Percentiles rank a stretch among this genome's conserved stretches.
phyloP scores from a whole-genome alignment of 2,888 invertebrate genomes.

The Ferrisia virgata region DNA sequence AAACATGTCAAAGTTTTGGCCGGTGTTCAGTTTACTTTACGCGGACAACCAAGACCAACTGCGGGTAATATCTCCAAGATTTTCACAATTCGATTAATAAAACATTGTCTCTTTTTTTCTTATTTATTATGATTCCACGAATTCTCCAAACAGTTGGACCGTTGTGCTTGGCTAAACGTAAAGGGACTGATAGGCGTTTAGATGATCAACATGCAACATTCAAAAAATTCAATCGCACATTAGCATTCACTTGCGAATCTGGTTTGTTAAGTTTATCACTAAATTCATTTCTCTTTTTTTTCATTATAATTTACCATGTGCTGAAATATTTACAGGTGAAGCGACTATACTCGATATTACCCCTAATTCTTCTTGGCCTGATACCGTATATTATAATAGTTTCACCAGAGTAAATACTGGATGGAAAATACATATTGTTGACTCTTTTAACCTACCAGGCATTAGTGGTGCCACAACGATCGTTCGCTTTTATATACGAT shows the following conservation, averaged over 20 bases:
- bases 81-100: not conserved
- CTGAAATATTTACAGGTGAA: slow-evolving; percentile 61
- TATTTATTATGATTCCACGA: not conserved
- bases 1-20: slow-evolving; percentile 70
- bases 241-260: slow-evolving; percentile 67
- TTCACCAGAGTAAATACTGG: slow-evolving; percentile 94
- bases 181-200: slow-evolving; percentile 68
- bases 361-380: slow-evolving; percentile 88
- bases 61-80: slow-evolving; percentile 66
- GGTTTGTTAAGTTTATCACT: slow-evolving; percentile 51
- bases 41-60: slow-evolving; percentile 75
- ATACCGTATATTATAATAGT: slow-evolving; percentile 87
- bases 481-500: not conserved
- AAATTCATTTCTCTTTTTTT: slow-evolving; percentile 38
- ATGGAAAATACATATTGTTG: slow-evolving; percentile 87
- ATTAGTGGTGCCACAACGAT: slow-evolving; percentile 13
- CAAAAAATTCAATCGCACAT: slow-evolving; percentile 77
- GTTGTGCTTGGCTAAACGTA: slow-evolving; percentile 69
- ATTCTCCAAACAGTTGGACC: slow-evolving; percentile 63
- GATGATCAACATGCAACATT: slow-evolving; percentile 77
- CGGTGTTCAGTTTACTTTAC: slow-evolving; percentile 76
- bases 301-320: no score
- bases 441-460: slow-evolving; percentile 59
- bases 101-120: not conserved
- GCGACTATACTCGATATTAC: slow-evolving; percentile 73